Percentiles rank a stretch among this genome's conserved stretches.
These are phyloP conservation scores for Noctua comes DNA, from an alignment of 2,888 invertebrate genomes.

Conservation along the genomic window DNA sequence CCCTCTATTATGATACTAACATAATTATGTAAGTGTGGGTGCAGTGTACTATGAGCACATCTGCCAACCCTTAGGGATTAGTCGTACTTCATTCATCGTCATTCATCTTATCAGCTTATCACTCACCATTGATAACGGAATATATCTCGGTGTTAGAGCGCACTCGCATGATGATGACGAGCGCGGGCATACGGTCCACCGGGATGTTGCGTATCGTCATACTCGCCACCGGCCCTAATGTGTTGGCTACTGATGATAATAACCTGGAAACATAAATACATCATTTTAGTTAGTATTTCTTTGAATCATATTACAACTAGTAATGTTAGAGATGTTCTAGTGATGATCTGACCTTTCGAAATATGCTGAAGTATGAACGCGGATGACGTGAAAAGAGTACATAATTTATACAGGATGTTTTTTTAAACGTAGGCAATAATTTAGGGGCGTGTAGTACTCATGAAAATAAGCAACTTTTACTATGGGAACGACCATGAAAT, in stretches of 20 bases:
- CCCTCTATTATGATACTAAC: neutral
- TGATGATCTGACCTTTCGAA: neutral
- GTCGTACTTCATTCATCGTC: neutral
- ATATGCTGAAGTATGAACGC: neutral
- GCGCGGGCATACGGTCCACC: slow-evolving; percentile 96
- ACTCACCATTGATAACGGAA: slow-evolving; percentile 95
- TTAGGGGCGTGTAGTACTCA: no score
- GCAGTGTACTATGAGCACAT: neutral
- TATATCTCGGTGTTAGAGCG: slow-evolving; percentile 97
- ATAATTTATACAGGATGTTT: no score
- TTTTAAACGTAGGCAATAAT: no score
- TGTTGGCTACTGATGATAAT: slow-evolving; percentile 93
- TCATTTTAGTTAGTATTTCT: neutral
- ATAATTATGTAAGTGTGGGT: neutral
- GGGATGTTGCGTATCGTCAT: slow-evolving; percentile 96
- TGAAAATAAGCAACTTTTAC: no score
- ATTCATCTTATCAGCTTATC: neutral
- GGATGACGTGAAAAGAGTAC: neutral
- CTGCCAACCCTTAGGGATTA: neutral
- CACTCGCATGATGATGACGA: slow-evolving; percentile 96
- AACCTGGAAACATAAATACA: slow-evolving; percentile 89
- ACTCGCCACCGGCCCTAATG: slow-evolving; percentile 95
- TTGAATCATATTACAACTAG: neutral
- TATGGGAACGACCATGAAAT: no score
- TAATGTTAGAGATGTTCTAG: no score